Conservation (phyloP, 2,797 vertebrate species). For the Thunnus albacares region DNA sequence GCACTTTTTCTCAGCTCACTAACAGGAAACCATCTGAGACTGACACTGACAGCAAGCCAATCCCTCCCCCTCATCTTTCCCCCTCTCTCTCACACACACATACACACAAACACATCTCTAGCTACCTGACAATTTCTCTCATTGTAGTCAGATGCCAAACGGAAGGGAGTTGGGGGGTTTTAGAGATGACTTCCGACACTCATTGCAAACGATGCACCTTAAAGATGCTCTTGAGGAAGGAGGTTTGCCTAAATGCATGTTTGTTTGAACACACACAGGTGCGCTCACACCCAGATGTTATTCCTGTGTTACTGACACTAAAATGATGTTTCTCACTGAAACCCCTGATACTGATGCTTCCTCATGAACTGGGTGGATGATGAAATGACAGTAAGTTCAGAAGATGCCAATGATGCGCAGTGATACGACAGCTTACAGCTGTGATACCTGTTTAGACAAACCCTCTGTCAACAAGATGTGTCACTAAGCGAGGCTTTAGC, state of each 20-base stretch:
- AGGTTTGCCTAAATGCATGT: constrained; percentile 70
- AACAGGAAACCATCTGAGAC: constrained; percentile 82
- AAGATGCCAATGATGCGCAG: constrained; percentile 70
- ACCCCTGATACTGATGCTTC: constrained; percentile 72
- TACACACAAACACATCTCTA: constrained; percentile 56
- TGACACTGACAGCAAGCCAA: constrained; percentile 77
- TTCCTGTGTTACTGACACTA: constrained; percentile 73
- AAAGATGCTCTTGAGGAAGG: constrained; percentile 76
- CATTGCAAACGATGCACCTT: constrained; percentile 65
- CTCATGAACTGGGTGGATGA: constrained; percentile 68
- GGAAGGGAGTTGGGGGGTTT: constrained; percentile 70
- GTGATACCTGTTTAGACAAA: constrained; percentile 84
- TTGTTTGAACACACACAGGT: constrained; percentile 74
- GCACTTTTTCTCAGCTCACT: constrained; percentile 51
- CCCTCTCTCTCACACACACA: constrained; percentile 13
- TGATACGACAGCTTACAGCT: constrained; percentile 82
- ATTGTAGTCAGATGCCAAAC: constrained; percentile 84
- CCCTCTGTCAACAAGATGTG: constrained; percentile 80
- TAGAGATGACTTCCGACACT: constrained; percentile 70
- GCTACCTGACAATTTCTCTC: constrained; percentile 76
- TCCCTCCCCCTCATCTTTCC: constrained; percentile 54
- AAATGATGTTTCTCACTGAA: constrained; percentile 77
- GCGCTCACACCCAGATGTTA: constrained; percentile 71
- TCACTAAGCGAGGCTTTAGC: constrained; percentile 79
- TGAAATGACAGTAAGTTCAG: constrained; percentile 79